Percentiles rank a stretch among this genome's conserved stretches.
phyloP scores from a whole-genome alignment of 2,888 invertebrate species.

The Nephrotoma appendiculata region DNA sequence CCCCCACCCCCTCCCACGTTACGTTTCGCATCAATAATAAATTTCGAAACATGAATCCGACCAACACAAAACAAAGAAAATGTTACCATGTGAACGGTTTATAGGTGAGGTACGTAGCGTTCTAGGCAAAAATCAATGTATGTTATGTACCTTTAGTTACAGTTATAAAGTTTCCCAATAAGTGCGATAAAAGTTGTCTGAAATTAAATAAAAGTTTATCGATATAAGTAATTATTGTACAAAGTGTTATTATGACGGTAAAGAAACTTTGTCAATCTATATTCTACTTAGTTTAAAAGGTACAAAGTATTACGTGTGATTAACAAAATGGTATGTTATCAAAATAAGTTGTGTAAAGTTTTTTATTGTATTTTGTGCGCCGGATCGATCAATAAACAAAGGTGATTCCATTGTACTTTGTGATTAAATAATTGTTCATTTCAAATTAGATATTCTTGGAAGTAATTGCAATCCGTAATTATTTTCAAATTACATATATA shows the following conservation, averaged over 20 bases:
- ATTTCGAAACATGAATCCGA: background rate
- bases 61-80: background rate
- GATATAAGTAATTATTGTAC: background rate
- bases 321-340: too few species aligned
- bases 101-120: background rate
- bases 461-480: background rate
- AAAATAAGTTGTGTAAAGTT: background rate
- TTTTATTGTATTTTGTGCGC: background rate
- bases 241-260: background rate
- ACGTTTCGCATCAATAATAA: too few species aligned
- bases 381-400: background rate
- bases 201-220: background rate
- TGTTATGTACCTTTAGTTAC: background rate
- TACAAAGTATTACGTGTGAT: too few species aligned
- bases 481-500: background rate
- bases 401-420: background rate
- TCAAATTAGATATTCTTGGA: background rate
- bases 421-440: background rate
- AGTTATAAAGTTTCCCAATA: background rate
- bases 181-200: background rate
- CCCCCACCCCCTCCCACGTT: too few species aligned
- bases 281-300: too few species aligned
- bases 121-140: background rate
- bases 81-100: background rate
- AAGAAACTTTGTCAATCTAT: too few species aligned